These are phyloP conservation scores for Caenorhabditis uteleia DNA, from an alignment of 2,888 invertebrate genomes.

Conservation along the genomic window DNA sequence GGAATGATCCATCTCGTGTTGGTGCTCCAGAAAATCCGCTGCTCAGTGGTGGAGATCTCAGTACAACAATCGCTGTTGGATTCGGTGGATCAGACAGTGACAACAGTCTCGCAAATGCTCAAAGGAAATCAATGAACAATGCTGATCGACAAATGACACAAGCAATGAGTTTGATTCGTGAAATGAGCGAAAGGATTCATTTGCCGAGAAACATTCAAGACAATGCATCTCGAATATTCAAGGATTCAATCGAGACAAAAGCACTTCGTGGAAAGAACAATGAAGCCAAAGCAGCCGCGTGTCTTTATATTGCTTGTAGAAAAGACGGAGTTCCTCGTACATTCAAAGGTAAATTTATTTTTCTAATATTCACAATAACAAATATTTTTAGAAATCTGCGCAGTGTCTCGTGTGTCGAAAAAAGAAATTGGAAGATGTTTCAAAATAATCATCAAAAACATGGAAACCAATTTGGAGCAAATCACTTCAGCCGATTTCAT, in stretches of 20 bases:
- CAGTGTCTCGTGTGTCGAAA: conserved; percentile 92
- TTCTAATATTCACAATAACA: too few species aligned
- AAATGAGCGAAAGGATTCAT: conserved; percentile 97
- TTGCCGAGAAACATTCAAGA: conserved; percentile 95
- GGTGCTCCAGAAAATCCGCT: conserved; percentile 98
- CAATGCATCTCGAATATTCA: conserved; percentile 92
- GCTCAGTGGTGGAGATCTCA: conserved; percentile 90
- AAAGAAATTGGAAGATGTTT: conserved; percentile 97
- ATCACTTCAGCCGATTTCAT: conserved; percentile 99
- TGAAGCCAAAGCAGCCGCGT: conserved; percentile 86
- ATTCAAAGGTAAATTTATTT: conserved; percentile 78
- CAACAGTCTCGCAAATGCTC: conserved; percentile 86
- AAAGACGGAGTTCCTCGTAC: conserved; percentile 98
- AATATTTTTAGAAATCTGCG: conserved; percentile 99
- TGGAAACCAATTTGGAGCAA: conserved; percentile 94
- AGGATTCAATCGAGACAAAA: conserved; percentile 76
- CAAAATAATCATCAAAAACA: conserved; percentile 90
- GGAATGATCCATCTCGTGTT: conserved; percentile 97
- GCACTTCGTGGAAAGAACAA: conserved; percentile 63
- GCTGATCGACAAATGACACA: conserved; percentile 92
- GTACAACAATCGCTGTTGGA: conserved; percentile 86
- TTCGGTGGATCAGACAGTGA: conserved; percentile 67
- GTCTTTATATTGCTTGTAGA: conserved; percentile 96
- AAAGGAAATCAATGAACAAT: conserved; percentile 78
- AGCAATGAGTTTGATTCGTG: conserved; percentile 94